These are phyloP conservation scores for Belonocnema kinseyi DNA, from an alignment of 1,140 invertebrate species.

Conservation along the genomic window DNA sequence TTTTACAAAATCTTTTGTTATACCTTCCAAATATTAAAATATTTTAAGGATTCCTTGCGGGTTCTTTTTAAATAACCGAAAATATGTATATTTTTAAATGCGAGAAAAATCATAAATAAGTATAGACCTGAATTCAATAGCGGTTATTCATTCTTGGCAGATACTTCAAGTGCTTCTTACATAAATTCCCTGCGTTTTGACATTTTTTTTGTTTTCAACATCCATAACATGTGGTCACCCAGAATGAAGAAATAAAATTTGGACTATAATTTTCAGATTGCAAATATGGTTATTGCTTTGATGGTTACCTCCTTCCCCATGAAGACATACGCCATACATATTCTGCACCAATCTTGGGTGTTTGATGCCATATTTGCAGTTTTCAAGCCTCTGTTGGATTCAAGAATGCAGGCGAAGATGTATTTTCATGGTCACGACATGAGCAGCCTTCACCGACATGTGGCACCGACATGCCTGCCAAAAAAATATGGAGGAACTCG, in stretches of 20 bases:
- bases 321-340: conserved; percentile 84
- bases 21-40: too few relatives aligned
- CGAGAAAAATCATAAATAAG: too few relatives aligned
- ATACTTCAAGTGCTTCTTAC: too few relatives aligned
- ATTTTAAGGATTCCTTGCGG: too few relatives aligned
- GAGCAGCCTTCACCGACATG: conserved; percentile 85
- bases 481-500: conserved; percentile 82
- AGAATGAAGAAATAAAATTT: background rate
- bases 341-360: conserved; percentile 87
- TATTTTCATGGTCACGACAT: conserved; percentile 86
- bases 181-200: too few relatives aligned
- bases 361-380: conserved; percentile 86
- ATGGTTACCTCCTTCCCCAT: conserved; percentile 83
- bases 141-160: too few relatives aligned
- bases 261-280: conserved; percentile 57
- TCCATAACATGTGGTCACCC: too few relatives aligned
- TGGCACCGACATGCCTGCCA: conserved; percentile 82
- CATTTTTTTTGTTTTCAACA: too few relatives aligned
- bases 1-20: too few relatives aligned
- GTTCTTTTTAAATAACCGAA: too few relatives aligned
- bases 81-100: too few relatives aligned
- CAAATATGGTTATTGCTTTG: conserved; percentile 68
- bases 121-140: too few relatives aligned
- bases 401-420: conserved; percentile 81
- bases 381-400: conserved; percentile 85